Evolutionary conservation across 1,140 invertebrate species (phyloP).

Genomic region (Camponotus pennsylvanicus): DNA sequence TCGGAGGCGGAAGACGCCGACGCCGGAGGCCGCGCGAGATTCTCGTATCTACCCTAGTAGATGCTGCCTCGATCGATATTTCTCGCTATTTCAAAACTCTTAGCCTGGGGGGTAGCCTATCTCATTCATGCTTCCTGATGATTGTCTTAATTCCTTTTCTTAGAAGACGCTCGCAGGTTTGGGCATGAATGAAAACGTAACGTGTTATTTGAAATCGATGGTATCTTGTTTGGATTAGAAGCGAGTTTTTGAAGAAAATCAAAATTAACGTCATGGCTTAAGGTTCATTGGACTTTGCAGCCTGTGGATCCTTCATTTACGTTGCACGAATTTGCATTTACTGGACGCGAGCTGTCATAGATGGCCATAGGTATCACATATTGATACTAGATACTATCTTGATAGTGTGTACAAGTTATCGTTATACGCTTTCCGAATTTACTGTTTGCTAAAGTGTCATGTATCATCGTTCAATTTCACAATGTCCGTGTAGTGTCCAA

Average conservation of each 20-base stretch:
- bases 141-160: conserved; percentile 9
- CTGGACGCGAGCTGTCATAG: no score
- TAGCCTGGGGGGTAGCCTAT: no score
- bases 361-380: not conserved
- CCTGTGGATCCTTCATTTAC: no score
- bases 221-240: not conserved
- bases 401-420: no score
- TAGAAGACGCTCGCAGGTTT: not conserved
- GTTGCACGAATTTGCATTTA: no score
- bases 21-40: not conserved
- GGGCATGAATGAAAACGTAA: conserved; percentile 9
- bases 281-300: not conserved
- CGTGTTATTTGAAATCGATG: not conserved
- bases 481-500: conserved; percentile 16
- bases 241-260: no score
- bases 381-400: no score
- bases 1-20: conserved; percentile 32
- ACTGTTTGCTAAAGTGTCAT: not conserved
- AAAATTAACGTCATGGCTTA: not conserved
- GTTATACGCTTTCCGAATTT: not conserved
- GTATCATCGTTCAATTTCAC: conserved; percentile 26
- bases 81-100: conserved; percentile 11
- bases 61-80: conserved; percentile 16
- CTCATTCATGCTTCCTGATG: conserved; percentile 33
- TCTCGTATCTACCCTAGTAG: not conserved